A percentile compares a stretch with the other conserved stretches of the same genome.
These are phyloP conservation scores for Aptenodytes forsteri DNA, from an alignment of 2,113 vertebrate species.

Conservation along the genomic window DNA sequence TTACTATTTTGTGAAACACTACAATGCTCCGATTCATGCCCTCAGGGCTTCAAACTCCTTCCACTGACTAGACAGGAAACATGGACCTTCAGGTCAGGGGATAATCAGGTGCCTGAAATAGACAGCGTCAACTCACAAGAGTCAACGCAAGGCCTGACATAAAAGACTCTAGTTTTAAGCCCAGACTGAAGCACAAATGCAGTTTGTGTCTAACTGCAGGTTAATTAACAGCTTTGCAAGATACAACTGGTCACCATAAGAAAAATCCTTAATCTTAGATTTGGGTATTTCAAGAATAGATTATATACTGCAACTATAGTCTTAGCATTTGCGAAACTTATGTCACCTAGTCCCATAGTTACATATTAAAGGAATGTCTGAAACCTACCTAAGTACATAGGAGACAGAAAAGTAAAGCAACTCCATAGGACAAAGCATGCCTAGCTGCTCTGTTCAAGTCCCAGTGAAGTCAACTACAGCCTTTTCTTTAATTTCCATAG, in stretches of 20 bases:
- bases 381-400: not conserved
- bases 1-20: slow-evolving; percentile 17
- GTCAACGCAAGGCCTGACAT: not conserved
- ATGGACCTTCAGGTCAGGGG: not conserved
- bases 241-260: not conserved
- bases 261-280: not conserved
- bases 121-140: not conserved
- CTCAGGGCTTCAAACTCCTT: not conserved
- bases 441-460: not conserved
- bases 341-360: not conserved
- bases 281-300: not conserved
- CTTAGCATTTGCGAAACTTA: not conserved
- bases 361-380: not conserved
- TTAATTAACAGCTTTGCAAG: not conserved
- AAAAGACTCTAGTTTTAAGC: not conserved
- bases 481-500: not conserved
- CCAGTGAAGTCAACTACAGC: not conserved
- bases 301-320: not conserved
- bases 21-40: not conserved
- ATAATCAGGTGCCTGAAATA: not conserved
- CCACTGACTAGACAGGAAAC: not conserved
- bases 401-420: not conserved
- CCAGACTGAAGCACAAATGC: not conserved
- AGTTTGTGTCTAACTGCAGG: not conserved
- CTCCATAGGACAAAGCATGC: not conserved